phyloP scores from a whole-genome alignment of 1,140 invertebrate species.

The Patella vulgata region DNA sequence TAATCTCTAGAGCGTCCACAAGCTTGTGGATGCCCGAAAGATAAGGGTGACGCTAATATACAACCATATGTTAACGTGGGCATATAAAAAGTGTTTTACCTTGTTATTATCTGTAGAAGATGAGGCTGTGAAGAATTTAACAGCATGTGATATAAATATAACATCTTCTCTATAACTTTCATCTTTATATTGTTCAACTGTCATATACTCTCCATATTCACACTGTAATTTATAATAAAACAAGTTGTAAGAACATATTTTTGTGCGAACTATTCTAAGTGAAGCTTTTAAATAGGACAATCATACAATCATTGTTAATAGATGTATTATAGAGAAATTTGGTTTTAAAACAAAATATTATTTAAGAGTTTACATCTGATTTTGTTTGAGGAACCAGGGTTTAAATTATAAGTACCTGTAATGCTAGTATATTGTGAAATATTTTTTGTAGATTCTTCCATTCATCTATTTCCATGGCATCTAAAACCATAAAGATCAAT shows the following conservation, averaged over 20 bases:
- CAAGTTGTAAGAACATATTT: not conserved
- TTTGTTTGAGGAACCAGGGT: too few relatives aligned
- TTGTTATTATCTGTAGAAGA: not conserved
- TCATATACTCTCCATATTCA: slow-evolving; percentile 43
- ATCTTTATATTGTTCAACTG: slow-evolving; percentile 33
- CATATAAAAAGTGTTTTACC: too few relatives aligned
- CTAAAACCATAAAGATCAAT: slow-evolving; percentile 17
- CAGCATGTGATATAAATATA: slow-evolving; percentile 26
- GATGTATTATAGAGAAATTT: too few relatives aligned
- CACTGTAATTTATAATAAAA: slow-evolving; percentile 40
- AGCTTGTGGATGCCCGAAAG: too few relatives aligned
- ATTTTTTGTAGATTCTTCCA: slow-evolving; percentile 10
- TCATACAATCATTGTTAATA: not conserved
- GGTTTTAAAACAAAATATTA: too few relatives aligned
- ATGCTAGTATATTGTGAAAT: slow-evolving; percentile 17
- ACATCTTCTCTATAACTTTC: slow-evolving; percentile 22
- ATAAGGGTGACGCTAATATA: too few relatives aligned
- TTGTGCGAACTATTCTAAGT: too few relatives aligned
- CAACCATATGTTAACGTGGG: too few relatives aligned
- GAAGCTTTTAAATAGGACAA: not conserved
- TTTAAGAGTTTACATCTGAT: too few relatives aligned
- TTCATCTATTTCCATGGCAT: slow-evolving; percentile 23
- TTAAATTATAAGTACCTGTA: slow-evolving; percentile 31
- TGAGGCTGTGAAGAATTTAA: slow-evolving; percentile 24
- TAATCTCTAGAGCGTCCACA: too few relatives aligned